Percentiles rank a stretch among this genome's conserved stretches.
Conservation (phyloP, 2,888 invertebrate species). For the Leucania comma region DNA sequence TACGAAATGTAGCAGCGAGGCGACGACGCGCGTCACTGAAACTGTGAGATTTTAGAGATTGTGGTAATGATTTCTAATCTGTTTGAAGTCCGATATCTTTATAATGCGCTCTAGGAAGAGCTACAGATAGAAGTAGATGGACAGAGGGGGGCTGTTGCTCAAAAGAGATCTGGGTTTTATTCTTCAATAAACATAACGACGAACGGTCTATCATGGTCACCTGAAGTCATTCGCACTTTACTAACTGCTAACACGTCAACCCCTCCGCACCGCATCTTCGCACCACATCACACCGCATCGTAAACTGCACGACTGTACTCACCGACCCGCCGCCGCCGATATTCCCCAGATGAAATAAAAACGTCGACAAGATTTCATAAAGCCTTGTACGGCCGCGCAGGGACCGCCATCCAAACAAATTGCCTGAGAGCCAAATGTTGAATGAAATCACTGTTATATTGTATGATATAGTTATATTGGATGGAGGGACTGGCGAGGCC, state of each 20-base stretch:
- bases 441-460: constrained; percentile 7
- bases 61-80: background rate
- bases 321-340: background rate
- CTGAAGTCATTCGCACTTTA: background rate
- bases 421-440: constrained; percentile 12
- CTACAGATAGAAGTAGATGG: no score
- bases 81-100: background rate
- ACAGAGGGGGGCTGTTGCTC: no score
- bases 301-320: constrained; percentile 22
- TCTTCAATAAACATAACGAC: background rate
- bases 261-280: background rate
- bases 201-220: background rate
- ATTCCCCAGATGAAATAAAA: constrained; percentile 35
- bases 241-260: background rate
- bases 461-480: background rate
- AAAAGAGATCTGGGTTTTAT: no score
- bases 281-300: background rate
- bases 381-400: constrained; percentile 18
- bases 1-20: background rate
- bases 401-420: constrained; percentile 23
- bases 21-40: background rate
- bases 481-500: constrained; percentile 10
- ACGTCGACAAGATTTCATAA: constrained; percentile 22
- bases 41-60: background rate
- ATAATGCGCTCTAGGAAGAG: no score